These are phyloP conservation scores for Salmo trutta DNA, from an alignment of 2,797 vertebrate genomes.

Conservation along the genomic window DNA sequence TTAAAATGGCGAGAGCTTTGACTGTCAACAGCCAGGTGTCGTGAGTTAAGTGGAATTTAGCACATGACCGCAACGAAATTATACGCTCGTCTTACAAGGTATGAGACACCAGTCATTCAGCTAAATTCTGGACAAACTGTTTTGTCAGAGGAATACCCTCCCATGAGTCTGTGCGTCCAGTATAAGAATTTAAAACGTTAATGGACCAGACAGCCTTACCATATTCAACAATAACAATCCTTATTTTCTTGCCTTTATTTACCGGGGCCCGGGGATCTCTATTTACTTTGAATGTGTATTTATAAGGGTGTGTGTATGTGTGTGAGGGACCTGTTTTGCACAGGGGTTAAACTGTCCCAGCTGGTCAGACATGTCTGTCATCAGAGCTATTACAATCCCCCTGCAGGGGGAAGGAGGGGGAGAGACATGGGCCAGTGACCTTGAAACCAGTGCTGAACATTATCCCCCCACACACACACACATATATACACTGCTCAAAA, in stretches of 20 bases:
- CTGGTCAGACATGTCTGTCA: constrained; percentile 95
- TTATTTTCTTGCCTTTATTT: background rate
- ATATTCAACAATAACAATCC: background rate
- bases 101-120: constrained; percentile 8
- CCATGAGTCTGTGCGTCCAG: background rate
- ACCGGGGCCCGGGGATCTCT: background rate
- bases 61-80: constrained; percentile 43
- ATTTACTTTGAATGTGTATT: background rate
- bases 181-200: background rate
- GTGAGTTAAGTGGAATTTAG: constrained; percentile 50
- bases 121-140: constrained; percentile 14
- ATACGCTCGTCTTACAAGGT: constrained; percentile 37
- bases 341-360: constrained; percentile 79
- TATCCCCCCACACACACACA: constrained; percentile 51
- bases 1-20: constrained; percentile 52
- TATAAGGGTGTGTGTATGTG: background rate
- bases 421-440: constrained; percentile 80
- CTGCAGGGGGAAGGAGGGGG: constrained; percentile 51
- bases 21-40: constrained; percentile 63
- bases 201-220: background rate
- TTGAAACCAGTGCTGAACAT: constrained; percentile 80
- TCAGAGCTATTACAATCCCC: constrained; percentile 92
- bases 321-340: constrained; percentile 44
- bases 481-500: too few species aligned
- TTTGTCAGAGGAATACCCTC: background rate